phyloP scores from a whole-genome alignment of 2,113 vertebrate species.

The Pan paniscus region DNA sequence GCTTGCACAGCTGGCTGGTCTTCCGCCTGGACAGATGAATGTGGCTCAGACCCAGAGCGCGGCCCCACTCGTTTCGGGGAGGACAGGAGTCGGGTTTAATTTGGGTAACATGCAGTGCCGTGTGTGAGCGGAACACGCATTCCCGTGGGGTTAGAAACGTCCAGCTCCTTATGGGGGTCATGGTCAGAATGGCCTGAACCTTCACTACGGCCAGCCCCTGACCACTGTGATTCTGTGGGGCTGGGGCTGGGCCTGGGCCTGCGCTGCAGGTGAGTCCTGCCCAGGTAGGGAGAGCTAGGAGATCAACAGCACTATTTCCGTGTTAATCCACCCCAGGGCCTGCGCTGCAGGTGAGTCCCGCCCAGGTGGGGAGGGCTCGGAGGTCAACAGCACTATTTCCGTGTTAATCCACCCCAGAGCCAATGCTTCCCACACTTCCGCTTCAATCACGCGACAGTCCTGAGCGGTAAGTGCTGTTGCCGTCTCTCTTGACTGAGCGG shows the following conservation, averaged over 20 bases:
- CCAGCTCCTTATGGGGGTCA: background rate
- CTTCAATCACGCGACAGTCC: background rate
- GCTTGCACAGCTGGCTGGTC: too few relatives aligned
- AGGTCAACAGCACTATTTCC: too few relatives aligned
- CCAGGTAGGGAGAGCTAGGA: too few relatives aligned
- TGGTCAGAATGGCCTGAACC: background rate
- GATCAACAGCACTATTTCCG: background rate
- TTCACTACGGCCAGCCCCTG: too few relatives aligned
- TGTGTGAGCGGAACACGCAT: background rate
- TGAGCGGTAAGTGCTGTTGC: fast-evolving
- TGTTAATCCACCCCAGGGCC: too few relatives aligned
- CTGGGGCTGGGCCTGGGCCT: too few relatives aligned
- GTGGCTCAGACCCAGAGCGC: background rate
- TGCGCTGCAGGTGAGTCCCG: too few relatives aligned
- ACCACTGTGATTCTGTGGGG: background rate
- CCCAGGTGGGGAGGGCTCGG: too few relatives aligned
- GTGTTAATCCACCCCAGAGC: background rate
- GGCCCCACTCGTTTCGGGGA: background rate
- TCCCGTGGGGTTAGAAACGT: background rate
- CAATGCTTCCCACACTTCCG: background rate
- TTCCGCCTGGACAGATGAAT: background rate
- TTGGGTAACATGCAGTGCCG: fast-evolving
- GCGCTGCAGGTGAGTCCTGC: fast-evolving
- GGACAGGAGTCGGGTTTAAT: background rate
- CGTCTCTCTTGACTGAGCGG: fast-evolving